These are phyloP conservation scores for Andinoacara biseriatus DNA, from an alignment of 2,113 vertebrate genomes.

Conservation along the genomic window DNA sequence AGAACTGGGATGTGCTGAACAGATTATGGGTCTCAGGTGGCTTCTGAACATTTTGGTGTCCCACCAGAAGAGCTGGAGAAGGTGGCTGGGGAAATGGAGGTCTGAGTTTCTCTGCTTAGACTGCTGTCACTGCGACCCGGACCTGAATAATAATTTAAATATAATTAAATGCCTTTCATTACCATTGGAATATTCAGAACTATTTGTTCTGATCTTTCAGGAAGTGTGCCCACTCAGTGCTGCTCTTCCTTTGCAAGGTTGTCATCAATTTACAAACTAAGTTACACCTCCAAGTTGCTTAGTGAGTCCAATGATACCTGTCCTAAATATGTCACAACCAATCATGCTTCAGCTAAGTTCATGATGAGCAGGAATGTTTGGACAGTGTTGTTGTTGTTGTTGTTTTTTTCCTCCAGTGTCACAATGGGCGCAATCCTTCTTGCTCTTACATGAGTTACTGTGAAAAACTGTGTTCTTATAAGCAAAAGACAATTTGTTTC, in stretches of 20 bases:
- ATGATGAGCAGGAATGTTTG: not conserved
- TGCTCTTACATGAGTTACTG: not conserved
- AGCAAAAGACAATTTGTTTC: not conserved
- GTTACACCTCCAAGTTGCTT: accelerated
- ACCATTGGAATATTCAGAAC: no score
- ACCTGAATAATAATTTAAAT: no score
- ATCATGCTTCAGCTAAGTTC: not conserved
- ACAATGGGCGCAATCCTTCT: not conserved
- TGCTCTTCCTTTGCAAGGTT: not conserved
- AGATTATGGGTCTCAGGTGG: no score
- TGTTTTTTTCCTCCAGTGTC: not conserved
- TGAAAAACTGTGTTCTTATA: not conserved
- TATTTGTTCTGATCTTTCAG: no score
- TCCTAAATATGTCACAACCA: not conserved
- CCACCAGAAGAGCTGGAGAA: no score
- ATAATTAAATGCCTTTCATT: no score
- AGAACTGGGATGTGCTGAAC: no score
- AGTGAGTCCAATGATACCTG: not conserved
- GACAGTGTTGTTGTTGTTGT: not conserved
- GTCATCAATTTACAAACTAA: not conserved
- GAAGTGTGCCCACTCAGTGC: not conserved
- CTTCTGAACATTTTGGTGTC: no score
- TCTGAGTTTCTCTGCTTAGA: no score
- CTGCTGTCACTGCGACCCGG: no score
- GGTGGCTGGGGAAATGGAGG: no score